Base-by-base conservation (phyloP, 1,140 invertebrate species). In the Bombus picipes region DNA sequence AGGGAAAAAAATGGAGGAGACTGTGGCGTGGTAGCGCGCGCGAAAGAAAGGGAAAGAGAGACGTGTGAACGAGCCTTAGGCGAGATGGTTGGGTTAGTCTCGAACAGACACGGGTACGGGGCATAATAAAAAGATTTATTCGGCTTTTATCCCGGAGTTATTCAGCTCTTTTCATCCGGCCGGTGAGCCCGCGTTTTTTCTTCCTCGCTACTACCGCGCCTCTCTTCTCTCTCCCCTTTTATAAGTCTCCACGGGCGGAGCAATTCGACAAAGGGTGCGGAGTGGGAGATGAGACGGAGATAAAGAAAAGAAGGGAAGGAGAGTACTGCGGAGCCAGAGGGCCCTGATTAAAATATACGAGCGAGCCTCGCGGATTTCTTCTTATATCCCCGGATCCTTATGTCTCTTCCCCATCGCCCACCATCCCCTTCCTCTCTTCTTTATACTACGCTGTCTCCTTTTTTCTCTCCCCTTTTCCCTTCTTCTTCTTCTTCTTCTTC, bases 91-190 rank as follows among this genome's bases (percentile, higher is more conserved):
- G 84, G 83, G 81, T 87, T 74, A 91, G 91, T 83, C 89, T 90
- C 92, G 86, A 91, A 89, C 84, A 92, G 92, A 93, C 89, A 89
- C 92, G 92, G 92, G 94, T 94, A 94, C 88, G 91, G 92, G 91
- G 93, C 90, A 95, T 95, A 94, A 95, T 95, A 95, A 95, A 95
- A 95, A 95, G 94, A 95, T 95, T 95, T 95, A 95, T 95, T 95
- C 94, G 94, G 92, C 94, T 94, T 94, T 94, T 95, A 95, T 95
- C 92, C 94, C 88, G 83, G 92, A 94, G 94, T 95, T 95, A 95
- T 95, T 95, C 94, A 94, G 92, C 92, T 95, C 94, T 94, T 94
- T 95, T 94, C 92, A 94, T 94, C 93, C 91, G 91, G 87, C 86
- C 91, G 90, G 86, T 89, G 90, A 90, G 90, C 89, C 75, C 89